Evolutionary conservation across 2,888 invertebrate species (phyloP).

Genomic region (Drosophila flavopinicola): DNA sequence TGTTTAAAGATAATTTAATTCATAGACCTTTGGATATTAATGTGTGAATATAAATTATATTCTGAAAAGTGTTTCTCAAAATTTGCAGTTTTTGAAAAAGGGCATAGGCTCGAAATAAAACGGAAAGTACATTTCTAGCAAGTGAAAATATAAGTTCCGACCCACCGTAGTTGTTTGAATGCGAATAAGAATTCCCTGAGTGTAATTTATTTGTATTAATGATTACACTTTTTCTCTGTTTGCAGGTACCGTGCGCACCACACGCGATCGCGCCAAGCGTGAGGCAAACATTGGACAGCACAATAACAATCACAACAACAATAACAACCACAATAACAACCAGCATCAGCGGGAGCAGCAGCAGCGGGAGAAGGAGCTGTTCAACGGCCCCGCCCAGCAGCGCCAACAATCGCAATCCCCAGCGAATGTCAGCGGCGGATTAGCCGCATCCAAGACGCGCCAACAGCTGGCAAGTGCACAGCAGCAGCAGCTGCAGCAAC

Average conservation of each 20-base stretch:
- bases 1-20: too few relatives aligned
- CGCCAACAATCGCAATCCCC: constrained; percentile 68
- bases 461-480: constrained; percentile 69
- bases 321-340: constrained; percentile 41
- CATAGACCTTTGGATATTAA: too few relatives aligned
- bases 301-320: constrained; percentile 63
- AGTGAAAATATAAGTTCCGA: too few relatives aligned
- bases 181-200: not conserved
- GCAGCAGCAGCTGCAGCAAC: constrained; percentile 64
- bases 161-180: too few relatives aligned
- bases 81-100: too few relatives aligned
- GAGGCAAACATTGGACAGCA: constrained; percentile 81
- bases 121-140: too few relatives aligned
- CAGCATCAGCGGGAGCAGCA: constrained; percentile 38
- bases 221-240: not conserved
- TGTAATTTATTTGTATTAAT: not conserved
- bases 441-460: constrained; percentile 67
- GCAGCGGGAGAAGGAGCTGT: constrained; percentile 33
- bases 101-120: too few relatives aligned
- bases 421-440: constrained; percentile 59
- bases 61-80: too few relatives aligned
- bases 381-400: constrained; percentile 48
- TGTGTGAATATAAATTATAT: too few relatives aligned
- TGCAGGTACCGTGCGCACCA: constrained; percentile 83
- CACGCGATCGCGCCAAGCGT: constrained; percentile 84